Base-by-base conservation (phyloP, 2,888 invertebrate species). In the Campaea margaritaria region DNA sequence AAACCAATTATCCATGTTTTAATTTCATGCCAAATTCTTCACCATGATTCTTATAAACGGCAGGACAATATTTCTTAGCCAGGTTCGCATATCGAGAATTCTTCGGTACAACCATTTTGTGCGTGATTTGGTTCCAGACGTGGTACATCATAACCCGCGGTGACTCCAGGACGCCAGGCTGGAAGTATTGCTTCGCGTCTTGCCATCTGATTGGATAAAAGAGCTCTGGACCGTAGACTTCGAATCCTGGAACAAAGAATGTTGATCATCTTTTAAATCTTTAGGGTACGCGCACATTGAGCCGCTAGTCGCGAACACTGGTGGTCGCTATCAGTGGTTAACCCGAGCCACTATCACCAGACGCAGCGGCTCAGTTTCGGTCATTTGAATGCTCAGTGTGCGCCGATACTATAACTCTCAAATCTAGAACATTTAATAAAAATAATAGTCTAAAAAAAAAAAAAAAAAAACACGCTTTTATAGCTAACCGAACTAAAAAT, bases 11-110 rank as follows among this genome's bases (percentile, higher is more conserved):
- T 10, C 10, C 1, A 36, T 1, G 36, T 11, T 45, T n/a, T n/a
- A n/a, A n/a, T n/a, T n/a, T 9, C 28, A 46, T 11, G 0, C 73
- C 75, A 52, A 75, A 74, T 0, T 58, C 44, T 4, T 57, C 0
- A 0, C 65, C 65, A 62, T 62, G 73, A 2, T 46, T 62, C 12
- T 59, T 9, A 15, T 68, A 74, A 3, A 70, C 60, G 3, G 27
- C 54, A 5, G 75, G 76, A 16, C 75, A 75, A 34, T 62, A 55
- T 15, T 49, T 43, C 42, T 63, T 59, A 2, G 76, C 74, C 1
- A 75, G 38, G 13, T 48, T 36, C 0, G 58, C 73, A 13, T 67
- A 75, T 12, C 56, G 45, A 1, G 74, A 72, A 0, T 47, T 13
- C 5, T 49, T 28, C 4, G 41, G 13, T 3, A 74, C 41, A 9